A percentile compares a stretch with the other conserved stretches of the same genome.
phyloP scores from a whole-genome alignment of 2,888 invertebrate genomes.

The Hypena proboscidalis region DNA sequence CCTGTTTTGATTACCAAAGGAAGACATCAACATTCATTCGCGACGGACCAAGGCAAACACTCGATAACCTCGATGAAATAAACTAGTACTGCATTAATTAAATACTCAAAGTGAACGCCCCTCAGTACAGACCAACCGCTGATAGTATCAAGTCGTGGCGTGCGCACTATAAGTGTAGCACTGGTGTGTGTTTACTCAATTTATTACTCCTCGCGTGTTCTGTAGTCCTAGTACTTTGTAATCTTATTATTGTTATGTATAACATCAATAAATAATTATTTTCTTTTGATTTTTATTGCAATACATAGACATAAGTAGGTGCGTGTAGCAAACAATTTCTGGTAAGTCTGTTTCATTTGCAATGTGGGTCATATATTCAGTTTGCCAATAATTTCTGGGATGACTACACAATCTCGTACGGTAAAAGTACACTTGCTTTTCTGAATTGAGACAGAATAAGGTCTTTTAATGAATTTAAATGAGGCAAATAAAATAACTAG shows the following conservation, averaged over 20 bases:
- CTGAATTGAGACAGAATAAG: no score
- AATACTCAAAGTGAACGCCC: constrained; percentile 15
- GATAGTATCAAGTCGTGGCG: constrained; percentile 60
- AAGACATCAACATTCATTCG: constrained; percentile 18
- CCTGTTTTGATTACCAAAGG: constrained; percentile 33
- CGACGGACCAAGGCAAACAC: constrained; percentile 34
- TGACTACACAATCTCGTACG: no score
- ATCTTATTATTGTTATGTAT: constrained; percentile 27
- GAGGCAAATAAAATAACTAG: no score
- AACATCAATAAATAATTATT: constrained; percentile 30
- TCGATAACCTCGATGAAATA: constrained; percentile 41
- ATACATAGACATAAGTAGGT: no score
- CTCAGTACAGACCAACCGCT: constrained; percentile 31
- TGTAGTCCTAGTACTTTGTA: constrained; percentile 54
- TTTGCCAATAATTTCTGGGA: no score
- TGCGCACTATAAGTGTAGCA: constrained; percentile 30
- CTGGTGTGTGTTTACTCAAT: background rate
- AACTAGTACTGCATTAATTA: constrained; percentile 13
- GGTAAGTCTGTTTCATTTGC: constrained; percentile 6
- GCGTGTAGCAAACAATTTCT: no score
- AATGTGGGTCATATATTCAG: no score
- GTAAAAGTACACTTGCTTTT: no score
- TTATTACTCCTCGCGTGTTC: constrained; percentile 27
- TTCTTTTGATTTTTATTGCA: constrained; percentile 47
- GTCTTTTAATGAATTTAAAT: no score